phyloP scores from a whole-genome alignment of 2,888 invertebrate species.

The Acanthoscelides obtectus region DNA sequence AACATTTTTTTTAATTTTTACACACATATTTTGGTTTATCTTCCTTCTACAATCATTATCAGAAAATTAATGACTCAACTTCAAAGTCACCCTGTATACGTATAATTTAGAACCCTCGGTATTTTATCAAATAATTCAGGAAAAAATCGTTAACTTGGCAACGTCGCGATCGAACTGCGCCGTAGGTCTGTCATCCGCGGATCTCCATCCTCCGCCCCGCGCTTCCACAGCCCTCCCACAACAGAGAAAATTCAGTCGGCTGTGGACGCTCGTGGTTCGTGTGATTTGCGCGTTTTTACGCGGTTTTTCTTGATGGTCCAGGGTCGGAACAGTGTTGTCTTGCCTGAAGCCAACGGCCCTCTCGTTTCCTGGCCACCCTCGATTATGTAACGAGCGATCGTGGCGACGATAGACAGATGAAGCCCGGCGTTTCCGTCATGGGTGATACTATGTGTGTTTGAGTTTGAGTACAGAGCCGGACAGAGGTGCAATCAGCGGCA shows the following conservation, averaged over 20 bases:
- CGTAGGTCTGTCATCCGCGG: conserved; percentile 16
- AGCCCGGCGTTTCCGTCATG: background rate
- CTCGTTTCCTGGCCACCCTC: background rate
- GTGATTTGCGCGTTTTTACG: conserved; percentile 17
- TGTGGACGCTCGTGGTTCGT: conserved; percentile 20
- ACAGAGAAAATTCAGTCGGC: conserved; percentile 29
- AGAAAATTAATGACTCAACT: too few species aligned
- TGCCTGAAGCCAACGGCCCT: conserved; percentile 9
- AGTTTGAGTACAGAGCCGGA: conserved; percentile 29
- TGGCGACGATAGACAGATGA: conserved; percentile 10
- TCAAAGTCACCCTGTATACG: too few species aligned
- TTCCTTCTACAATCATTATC: too few species aligned
- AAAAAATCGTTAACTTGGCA: background rate
- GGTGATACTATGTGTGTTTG: conserved; percentile 19
- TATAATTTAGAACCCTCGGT: too few species aligned
- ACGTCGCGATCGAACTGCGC: conserved; percentile 16
- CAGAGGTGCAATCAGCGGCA: conserved; percentile 23
- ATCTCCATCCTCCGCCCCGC: conserved; percentile 7
- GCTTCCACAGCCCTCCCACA: too few species aligned
- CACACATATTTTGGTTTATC: too few species aligned
- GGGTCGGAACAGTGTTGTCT: conserved; percentile 29
- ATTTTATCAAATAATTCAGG: background rate
- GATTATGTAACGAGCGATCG: background rate
- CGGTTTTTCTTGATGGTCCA: conserved; percentile 29
- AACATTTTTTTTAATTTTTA: too few species aligned